These are phyloP conservation scores for Onychostoma macrolepis DNA, from an alignment of 2,113 vertebrate genomes.

Conservation along the genomic window DNA sequence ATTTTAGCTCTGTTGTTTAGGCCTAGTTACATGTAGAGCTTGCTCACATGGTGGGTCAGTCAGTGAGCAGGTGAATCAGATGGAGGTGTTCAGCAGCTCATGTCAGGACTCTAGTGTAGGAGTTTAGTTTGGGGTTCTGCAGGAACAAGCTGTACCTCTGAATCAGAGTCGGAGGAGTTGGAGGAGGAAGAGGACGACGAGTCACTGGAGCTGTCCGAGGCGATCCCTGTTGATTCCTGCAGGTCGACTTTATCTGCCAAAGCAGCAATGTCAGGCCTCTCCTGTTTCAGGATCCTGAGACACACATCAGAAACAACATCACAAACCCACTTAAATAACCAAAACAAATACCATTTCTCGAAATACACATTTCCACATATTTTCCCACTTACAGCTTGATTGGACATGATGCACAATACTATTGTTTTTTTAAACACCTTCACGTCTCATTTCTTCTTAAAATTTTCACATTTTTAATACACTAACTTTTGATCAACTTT, in stretches of 20 bases:
- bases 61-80: background rate
- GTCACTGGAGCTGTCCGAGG: constrained; percentile 96
- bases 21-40: background rate
- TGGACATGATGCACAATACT: background rate
- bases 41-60: background rate
- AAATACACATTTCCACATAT: background rate
- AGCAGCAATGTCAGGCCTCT: constrained; percentile 88
- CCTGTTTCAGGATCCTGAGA: constrained; percentile 81
- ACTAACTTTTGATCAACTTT: background rate
- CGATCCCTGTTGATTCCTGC: constrained; percentile 96
- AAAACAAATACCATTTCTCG: background rate
- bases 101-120: background rate
- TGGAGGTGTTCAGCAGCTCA: background rate
- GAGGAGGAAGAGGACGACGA: constrained; percentile 97
- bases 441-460: background rate
- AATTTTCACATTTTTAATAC: background rate
- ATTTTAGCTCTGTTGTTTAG: background rate
- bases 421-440: background rate
- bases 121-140: background rate
- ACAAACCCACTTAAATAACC: background rate
- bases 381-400: background rate
- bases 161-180: constrained; percentile 91
- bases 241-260: constrained; percentile 94
- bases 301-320: background rate
- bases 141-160: constrained; percentile 79